phyloP scores from a whole-genome alignment of 1,140 invertebrate genomes.

The Schlechtendalia chinensis region DNA sequence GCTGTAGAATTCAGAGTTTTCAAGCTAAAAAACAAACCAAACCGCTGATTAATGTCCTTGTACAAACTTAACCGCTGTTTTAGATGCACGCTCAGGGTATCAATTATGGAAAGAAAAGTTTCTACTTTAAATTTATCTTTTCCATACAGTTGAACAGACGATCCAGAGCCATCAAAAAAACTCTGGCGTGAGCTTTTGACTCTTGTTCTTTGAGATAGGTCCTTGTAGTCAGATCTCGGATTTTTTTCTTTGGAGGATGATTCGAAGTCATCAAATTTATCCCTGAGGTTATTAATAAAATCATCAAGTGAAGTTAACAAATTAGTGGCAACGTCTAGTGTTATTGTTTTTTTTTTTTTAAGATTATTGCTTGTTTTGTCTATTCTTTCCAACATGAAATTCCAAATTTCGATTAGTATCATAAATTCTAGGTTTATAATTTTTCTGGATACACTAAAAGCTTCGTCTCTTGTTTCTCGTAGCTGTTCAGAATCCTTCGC shows the following conservation, averaged over 20 bases:
- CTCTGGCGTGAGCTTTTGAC: not conserved
- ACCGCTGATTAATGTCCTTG: constrained; percentile 3
- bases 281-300: not conserved
- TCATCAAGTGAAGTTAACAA: constrained; percentile 9
- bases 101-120: not conserved
- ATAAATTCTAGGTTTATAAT: constrained; percentile 9
- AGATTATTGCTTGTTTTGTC: constrained; percentile 6
- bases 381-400: not conserved
- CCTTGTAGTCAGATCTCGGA: not conserved
- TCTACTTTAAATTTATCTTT: not conserved
- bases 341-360: not conserved
- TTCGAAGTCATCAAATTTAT: constrained; percentile 13
- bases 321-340: not conserved
- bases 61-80: not conserved
- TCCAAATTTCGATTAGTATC: not conserved
- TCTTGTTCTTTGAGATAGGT: not conserved
- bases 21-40: constrained; percentile 1
- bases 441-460: not conserved
- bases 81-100: not conserved
- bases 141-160: not conserved
- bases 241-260: not conserved
- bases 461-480: constrained; percentile 7
- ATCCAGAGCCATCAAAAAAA: constrained; percentile 1
- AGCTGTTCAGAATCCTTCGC: not conserved
- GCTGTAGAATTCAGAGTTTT: not conserved